These are phyloP conservation scores for Argyresthia albistria DNA, from an alignment of 2,888 invertebrate genomes.

Conservation along the genomic window DNA sequence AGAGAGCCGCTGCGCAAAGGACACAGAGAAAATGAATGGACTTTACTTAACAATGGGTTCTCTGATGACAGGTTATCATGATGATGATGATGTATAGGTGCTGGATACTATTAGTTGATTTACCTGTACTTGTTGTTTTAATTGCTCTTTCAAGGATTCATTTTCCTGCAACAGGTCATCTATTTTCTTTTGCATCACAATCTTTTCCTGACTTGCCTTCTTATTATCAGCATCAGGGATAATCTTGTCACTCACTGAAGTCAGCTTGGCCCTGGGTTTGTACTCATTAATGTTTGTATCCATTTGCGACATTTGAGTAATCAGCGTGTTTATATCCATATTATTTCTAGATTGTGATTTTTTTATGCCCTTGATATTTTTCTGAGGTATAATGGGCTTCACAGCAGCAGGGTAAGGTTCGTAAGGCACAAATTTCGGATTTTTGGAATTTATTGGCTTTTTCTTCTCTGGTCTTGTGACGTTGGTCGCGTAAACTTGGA, in stretches of 20 bases:
- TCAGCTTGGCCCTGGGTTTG: slow-evolving; percentile 56
- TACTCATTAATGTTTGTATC: slow-evolving; percentile 75
- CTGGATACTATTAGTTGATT: not conserved
- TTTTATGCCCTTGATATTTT: slow-evolving; percentile 45
- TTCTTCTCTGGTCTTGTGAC: slow-evolving; percentile 72
- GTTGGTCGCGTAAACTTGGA: slow-evolving; percentile 72
- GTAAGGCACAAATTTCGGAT: slow-evolving; percentile 89
- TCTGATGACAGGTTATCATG: too few species aligned
- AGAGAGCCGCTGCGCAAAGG: too few species aligned
- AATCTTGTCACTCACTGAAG: slow-evolving; percentile 41
- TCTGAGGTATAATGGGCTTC: slow-evolving; percentile 78
- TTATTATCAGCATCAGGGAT: slow-evolving; percentile 18
- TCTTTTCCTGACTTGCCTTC: slow-evolving; percentile 46
- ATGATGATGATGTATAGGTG: too few species aligned
- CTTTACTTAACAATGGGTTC: too few species aligned
- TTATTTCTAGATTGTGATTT: slow-evolving; percentile 61
- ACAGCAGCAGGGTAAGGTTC: slow-evolving; percentile 92
- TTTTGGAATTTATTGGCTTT: slow-evolving; percentile 69
- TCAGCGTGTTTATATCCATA: slow-evolving; percentile 77
- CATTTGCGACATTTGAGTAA: slow-evolving; percentile 80
- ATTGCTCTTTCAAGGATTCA: slow-evolving; percentile 80
- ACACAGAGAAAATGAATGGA: too few species aligned
- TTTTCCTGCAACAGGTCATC: slow-evolving; percentile 78
- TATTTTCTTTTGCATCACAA: slow-evolving; percentile 73
- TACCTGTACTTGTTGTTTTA: slow-evolving; percentile 89